These are phyloP conservation scores for Platygyra sinensis DNA, from an alignment of 64 coral and sea anemone genomes.

Conservation along the genomic window DNA sequence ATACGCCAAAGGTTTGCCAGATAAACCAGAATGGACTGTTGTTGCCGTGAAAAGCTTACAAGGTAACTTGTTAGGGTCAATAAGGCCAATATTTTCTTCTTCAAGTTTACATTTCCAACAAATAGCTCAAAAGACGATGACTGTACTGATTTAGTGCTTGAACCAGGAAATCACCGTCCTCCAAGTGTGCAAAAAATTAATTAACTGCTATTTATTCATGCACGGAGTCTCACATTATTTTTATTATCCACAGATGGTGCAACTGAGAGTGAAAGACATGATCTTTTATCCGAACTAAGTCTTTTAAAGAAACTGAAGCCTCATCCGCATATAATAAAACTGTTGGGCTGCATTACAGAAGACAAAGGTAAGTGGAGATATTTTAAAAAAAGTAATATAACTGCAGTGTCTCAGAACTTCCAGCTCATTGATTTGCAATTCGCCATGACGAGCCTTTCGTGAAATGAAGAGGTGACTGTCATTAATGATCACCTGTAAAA, in stretches of 20 bases:
- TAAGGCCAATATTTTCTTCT: background rate
- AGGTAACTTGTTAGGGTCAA: background rate
- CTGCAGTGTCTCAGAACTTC: background rate
- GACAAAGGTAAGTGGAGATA: conserved; percentile 1
- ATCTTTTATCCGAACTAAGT: conserved; percentile 48
- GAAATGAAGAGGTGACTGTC: too few species aligned
- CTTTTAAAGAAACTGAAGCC: conserved; percentile 60
- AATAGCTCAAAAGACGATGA: too few species aligned
- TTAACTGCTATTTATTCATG: background rate
- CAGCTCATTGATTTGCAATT: background rate
- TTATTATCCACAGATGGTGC: conserved; percentile 30
- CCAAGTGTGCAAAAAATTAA: too few species aligned
- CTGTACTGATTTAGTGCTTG: too few species aligned
- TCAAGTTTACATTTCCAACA: too few species aligned
- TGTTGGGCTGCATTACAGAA: conserved; percentile 50
- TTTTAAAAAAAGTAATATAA: background rate
- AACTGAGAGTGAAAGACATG: conserved; percentile 37
- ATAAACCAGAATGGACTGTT: conserved; percentile 1
- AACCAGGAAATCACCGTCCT: too few species aligned
- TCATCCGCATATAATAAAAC: conserved; percentile 61
- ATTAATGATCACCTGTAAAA: background rate
- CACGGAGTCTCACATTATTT: background rate
- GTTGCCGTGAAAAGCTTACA: conserved; percentile 33
- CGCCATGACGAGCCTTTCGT: too few species aligned
- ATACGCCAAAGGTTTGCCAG: background rate